Evolutionary conservation across 2,888 invertebrate genomes (phyloP), one percentile per base, ranked within the genome.

Genomic region (Oligia latruncula): DNA sequence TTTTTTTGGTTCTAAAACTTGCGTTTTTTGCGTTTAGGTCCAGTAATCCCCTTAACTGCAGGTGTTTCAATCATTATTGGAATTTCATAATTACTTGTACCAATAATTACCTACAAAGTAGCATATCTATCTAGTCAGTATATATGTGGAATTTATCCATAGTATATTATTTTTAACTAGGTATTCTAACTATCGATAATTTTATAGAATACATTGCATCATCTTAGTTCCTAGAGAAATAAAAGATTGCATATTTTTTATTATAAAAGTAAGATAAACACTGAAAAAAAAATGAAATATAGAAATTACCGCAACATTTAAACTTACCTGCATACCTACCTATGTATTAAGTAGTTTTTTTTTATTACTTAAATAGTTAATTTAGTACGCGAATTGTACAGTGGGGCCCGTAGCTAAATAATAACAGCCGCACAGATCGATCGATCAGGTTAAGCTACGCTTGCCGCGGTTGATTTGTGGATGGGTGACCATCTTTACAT

Each of bases 51-150:
- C 40, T 40, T 40, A 46, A 11, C 3, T 49, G 23, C 64, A 46
- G 46, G 46, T 29, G 15, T 73, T 52, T 15, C n/a, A 82, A 82
- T 82, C 20, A 67, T 4, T 52, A 11, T 29, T 62, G 52, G 23
- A 29, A 80, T 82, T 76, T 82, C 17, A 15, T 82, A 82, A 82
- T 80, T 35, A 75, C 9, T 49, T 60, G 15, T 6, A 40, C 1
- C 9, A 65, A 40, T 60, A 17, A 78, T 40, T 68, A 58, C 17
- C 49, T 40, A 29, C 58, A 20, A 23, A 72, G 20, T 55, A 40
- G 9, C 35, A 71, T 29, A 29, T 23, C 4, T 60, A n/a, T 40
- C 0, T 29, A 40, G 4, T 20, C 15, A 82, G 17, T 9, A 72
- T 17, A 9, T n/a, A 15, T 29, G n/a, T 15, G 8, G 9, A 58